A percentile compares a stretch with the other conserved stretches of the same genome.
These are phyloP conservation scores for Rotaria magnacalcarata DNA, from an alignment of 2,888 invertebrate species.

Conservation along the genomic window DNA sequence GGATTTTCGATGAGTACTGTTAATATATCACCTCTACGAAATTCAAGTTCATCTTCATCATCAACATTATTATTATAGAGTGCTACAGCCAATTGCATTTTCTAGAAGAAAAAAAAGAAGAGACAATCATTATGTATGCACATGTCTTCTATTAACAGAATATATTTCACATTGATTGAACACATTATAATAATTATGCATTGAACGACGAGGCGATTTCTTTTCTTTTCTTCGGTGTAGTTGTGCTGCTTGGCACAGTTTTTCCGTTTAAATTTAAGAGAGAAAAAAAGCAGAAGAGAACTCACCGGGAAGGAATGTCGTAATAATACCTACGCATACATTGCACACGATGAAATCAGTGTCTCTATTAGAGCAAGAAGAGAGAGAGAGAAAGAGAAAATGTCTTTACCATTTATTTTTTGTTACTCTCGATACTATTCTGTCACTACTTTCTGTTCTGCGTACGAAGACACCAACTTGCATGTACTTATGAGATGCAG, in stretches of 20 bases:
- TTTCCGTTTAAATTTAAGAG: too few species aligned
- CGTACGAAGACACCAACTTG: not conserved
- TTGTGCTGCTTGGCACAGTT: too few species aligned
- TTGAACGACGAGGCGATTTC: too few species aligned
- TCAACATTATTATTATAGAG: not conserved
- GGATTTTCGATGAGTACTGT: conserved; percentile 30
- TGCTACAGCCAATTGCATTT: conserved; percentile 26
- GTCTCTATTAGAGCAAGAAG: not conserved
- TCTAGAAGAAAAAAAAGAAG: not conserved
- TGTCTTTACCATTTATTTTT: not conserved
- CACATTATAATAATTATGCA: too few species aligned
- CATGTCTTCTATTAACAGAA: not conserved
- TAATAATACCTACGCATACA: not conserved
- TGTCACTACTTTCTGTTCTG: not conserved
- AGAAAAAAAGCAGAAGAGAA: too few species aligned
- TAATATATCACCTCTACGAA: conserved; percentile 33
- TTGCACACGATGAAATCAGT: not conserved
- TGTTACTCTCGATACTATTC: not conserved
- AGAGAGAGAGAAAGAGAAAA: not conserved
- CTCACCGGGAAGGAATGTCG: too few species aligned
- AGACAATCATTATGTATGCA: not conserved
- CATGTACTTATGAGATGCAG: not conserved
- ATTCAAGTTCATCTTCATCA: conserved; percentile 23
- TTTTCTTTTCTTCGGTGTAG: too few species aligned
- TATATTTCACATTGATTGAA: not conserved